Conservation (phyloP, 2,797 vertebrate species). For the Gymnopithys bicolor region DNA sequence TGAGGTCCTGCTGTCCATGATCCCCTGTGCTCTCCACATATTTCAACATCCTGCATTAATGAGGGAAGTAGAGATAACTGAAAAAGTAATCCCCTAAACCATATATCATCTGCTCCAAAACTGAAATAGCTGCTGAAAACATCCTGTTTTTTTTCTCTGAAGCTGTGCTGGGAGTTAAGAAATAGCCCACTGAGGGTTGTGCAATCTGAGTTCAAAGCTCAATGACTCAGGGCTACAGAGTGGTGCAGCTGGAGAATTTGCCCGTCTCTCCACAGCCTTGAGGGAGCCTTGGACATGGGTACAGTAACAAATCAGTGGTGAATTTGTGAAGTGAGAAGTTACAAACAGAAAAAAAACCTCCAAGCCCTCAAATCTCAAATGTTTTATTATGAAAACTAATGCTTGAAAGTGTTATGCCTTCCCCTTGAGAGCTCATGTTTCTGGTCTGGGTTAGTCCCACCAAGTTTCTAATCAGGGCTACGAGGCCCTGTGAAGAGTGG, state of each 20-base stretch:
- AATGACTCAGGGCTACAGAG: not conserved
- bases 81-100: not conserved
- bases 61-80: conserved; percentile 13
- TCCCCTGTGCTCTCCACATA: not conserved
- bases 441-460: not conserved
- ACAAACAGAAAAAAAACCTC: not conserved
- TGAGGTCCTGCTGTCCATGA: not conserved
- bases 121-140: conserved; percentile 27
- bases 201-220: not conserved
- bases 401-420: not conserved
- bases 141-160: not conserved
- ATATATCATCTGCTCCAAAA: not conserved
- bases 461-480: not conserved
- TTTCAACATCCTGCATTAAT: not conserved
- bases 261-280: not conserved
- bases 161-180: not conserved
- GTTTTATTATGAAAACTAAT: not conserved
- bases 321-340: not conserved
- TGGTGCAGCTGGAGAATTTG: not conserved
- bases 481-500: not conserved
- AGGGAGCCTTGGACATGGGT: not conserved
- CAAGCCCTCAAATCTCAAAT: not conserved
- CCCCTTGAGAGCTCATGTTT: not conserved
- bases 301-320: not conserved
- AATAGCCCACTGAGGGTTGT: conserved; percentile 4